A percentile compares a stretch with the other conserved stretches of the same genome.
phyloP scores from a whole-genome alignment of 2,113 vertebrate species.

The Pseudonaja textilis region DNA sequence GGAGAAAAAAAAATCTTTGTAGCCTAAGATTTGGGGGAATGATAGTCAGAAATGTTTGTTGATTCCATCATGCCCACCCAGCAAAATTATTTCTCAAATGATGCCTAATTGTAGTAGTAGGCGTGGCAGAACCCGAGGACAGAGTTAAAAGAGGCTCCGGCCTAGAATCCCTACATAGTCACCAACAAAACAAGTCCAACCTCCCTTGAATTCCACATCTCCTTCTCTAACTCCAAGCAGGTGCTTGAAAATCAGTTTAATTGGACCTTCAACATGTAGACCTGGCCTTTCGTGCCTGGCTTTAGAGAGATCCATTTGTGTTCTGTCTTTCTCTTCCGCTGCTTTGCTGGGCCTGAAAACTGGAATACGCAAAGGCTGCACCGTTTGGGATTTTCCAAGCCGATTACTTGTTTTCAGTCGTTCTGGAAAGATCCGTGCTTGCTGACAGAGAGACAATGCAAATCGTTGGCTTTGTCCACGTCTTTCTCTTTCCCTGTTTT shows the following conservation, averaged over 20 bases:
- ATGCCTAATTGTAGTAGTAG: no score
- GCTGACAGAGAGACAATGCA: background rate
- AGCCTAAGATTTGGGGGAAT: background rate
- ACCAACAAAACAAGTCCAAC: no score
- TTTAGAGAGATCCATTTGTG: background rate
- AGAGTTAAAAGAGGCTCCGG: no score
- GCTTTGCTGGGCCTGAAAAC: background rate
- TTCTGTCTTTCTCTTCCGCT: background rate
- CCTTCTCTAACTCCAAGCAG: no score
- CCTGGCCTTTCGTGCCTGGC: no score
- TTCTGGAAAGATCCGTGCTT: background rate
- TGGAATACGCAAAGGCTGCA: background rate
- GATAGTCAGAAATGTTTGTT: no score
- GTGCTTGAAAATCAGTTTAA: no score
- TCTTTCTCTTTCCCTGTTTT: background rate
- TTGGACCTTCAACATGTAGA: no score
- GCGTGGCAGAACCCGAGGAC: no score
- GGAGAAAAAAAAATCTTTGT: background rate
- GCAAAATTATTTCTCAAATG: background rate
- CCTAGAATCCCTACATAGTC: no score
- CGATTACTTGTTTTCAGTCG: background rate
- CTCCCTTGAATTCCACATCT: no score
- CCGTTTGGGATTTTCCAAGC: background rate
- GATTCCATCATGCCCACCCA: no score
- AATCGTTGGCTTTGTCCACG: background rate